These are phyloP conservation scores for Aphrophora alni DNA, from an alignment of 2,888 invertebrate genomes.

Conservation along the genomic window DNA sequence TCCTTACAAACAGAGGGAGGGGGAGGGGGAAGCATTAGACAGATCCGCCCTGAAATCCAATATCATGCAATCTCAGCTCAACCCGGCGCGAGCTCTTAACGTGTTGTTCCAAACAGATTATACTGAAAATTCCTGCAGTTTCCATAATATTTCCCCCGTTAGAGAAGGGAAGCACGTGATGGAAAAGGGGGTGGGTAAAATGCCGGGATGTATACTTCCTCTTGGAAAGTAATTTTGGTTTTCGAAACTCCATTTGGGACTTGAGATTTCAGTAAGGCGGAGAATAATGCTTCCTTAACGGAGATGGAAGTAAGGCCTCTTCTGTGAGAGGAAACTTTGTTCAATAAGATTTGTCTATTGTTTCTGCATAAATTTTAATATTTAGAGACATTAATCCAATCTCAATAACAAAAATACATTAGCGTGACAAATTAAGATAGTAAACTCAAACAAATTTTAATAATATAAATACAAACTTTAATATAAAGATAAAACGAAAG, in stretches of 20 bases:
- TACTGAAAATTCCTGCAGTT: slow-evolving; percentile 36
- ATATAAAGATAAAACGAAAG: too few species aligned
- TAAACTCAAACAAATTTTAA: too few species aligned
- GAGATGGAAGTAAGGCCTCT: slow-evolving; percentile 35
- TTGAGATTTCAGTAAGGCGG: slow-evolving; percentile 42
- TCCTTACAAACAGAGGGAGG: background rate
- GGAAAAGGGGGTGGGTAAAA: slow-evolving; percentile 16
- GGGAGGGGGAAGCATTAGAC: background rate
- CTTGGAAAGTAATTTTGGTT: slow-evolving; percentile 41
- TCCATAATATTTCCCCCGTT: slow-evolving; percentile 31
- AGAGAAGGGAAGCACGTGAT: slow-evolving; percentile 19
- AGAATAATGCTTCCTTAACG: slow-evolving; percentile 41
- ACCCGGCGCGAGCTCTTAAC: slow-evolving; percentile 9
- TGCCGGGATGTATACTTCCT: slow-evolving; percentile 35
- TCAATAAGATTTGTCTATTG: background rate
- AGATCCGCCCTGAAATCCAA: slow-evolving; percentile 9
- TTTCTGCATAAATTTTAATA: background rate
- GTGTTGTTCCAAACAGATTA: slow-evolving; percentile 34
- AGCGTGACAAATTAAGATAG: too few species aligned
- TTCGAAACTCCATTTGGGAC: slow-evolving; percentile 44
- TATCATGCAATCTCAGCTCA: background rate
- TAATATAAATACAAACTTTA: too few species aligned
- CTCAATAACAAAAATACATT: too few species aligned
- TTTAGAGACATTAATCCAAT: too few species aligned
- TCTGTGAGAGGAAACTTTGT: background rate